A percentile compares a stretch with the other conserved stretches of the same genome.
Evolutionary conservation across 2,113 vertebrate species (phyloP).

Genomic region (Trachemys scripta): DNA sequence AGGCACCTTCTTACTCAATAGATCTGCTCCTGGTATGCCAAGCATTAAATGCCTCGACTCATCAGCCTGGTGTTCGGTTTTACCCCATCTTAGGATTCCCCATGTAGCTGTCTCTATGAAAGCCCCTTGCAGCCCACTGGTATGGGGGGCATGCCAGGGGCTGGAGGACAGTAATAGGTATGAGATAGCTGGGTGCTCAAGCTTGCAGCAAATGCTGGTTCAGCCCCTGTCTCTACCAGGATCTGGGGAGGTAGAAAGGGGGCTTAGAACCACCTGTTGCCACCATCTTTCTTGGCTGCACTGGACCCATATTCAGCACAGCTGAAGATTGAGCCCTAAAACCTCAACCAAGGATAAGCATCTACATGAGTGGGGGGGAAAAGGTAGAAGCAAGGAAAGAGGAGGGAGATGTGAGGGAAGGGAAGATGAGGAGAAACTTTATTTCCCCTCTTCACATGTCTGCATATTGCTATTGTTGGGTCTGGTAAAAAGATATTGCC

Average conservation of each 20-base stretch:
- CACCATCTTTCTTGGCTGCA: not conserved
- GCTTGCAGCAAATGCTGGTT: not conserved
- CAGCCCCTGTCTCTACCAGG: not conserved
- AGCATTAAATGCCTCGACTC: not conserved
- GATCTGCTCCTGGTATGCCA: not conserved
- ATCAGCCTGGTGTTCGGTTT: not conserved
- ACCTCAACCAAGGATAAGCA: not conserved
- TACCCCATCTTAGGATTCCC: too few relatives aligned
- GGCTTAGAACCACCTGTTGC: not conserved
- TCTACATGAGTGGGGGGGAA: not conserved
- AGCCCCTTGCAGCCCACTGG: not conserved
- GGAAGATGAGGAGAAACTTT: not conserved
- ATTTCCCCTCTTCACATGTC: not conserved
- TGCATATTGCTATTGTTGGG: not conserved
- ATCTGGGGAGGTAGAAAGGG: not conserved
- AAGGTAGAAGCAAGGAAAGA: not conserved
- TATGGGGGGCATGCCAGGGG: not conserved
- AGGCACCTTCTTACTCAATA: not conserved
- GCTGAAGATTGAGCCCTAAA: not conserved
- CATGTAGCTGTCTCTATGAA: not conserved
- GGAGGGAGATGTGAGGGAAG: not conserved
- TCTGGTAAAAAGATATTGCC: not conserved
- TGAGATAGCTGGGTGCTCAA: not conserved
- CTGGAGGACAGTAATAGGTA: not conserved
- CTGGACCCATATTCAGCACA: not conserved